Base-by-base conservation (phyloP, 2,888 invertebrate species). In the Nebria salina region DNA sequence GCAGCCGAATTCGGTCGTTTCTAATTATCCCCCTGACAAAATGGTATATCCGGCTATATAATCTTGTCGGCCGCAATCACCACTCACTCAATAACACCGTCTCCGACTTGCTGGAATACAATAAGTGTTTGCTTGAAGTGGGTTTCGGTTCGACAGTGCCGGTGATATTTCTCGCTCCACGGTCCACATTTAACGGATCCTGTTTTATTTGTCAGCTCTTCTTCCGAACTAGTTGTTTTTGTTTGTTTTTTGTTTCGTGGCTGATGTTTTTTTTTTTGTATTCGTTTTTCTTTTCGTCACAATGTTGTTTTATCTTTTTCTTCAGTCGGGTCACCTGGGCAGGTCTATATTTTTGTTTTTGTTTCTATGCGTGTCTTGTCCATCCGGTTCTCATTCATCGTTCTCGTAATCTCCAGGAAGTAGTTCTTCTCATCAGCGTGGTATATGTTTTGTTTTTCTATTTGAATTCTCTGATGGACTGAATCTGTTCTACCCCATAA, bases 121-220 rank as follows among this genome's bases (percentile, higher is more conserved):
- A 78, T 66, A 78, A 78, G 72, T 74, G 78, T 78, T 78, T 77
- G 72, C 68, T 70, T 65, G 70, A 72, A 54, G 54, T 54, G 70
- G 25, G 76, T 26, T 70, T 78, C 73, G 72, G 72, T 70, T 78
- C 73, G 72, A 78, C 74, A 15, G 25, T 65, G 65, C 66, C 65
- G 78, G 26, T 42, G 70, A 80, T 75, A 75, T 75, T 80, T 80
- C 80, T 72, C 54, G 54, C 54, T 54, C 65, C 54, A 4, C 65
- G 75, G 25, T 68, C 68, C 75, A 75, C 73, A 78, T 78, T 78
- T 78, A 78, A 66, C 65, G 79, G 75, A 11, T 79, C 80, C 72
- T 75, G 70, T 80, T 80, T 80, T 80, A 80, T 80, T 80, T 80
- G 75, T 75, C 75, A 79, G 79, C 73, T 74, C 77, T 66, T 79